Percentiles rank a stretch among this genome's conserved stretches.
Evolutionary conservation across 2,113 vertebrate species (phyloP).

Genomic region (Seriola aureovittata): DNA sequence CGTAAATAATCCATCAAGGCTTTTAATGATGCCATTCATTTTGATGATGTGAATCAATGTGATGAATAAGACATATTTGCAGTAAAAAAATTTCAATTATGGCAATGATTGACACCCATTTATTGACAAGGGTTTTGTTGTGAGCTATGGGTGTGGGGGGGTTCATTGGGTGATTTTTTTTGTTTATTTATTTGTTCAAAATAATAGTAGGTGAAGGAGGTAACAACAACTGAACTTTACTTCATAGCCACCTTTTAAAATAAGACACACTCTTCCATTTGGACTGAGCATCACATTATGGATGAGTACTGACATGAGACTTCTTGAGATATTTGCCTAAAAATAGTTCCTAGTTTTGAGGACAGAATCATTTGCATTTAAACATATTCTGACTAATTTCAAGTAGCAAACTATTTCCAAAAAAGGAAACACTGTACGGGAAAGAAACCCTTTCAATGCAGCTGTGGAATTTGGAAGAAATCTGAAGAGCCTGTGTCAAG

Average conservation of each 20-base stretch:
- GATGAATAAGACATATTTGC: slow-evolving; percentile 42
- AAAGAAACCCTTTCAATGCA: slow-evolving; percentile 8
- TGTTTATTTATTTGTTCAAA: neutral
- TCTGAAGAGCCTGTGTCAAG: slow-evolving; percentile 17
- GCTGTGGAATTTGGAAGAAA: slow-evolving; percentile 13
- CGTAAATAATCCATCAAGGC: slow-evolving; percentile 47
- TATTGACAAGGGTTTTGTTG: slow-evolving; percentile 14
- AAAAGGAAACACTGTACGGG: neutral
- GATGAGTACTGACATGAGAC: neutral
- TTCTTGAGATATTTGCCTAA: neutral
- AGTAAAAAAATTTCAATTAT: slow-evolving; percentile 25
- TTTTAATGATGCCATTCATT: slow-evolving; percentile 56
- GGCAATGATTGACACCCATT: slow-evolving; percentile 38
- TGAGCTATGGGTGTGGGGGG: too few relatives aligned
- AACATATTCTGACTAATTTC: slow-evolving; percentile 9
- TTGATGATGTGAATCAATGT: slow-evolving; percentile 38
- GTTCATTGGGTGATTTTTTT: neutral
- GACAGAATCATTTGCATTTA: neutral
- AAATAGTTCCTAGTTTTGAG: slow-evolving; percentile 4
- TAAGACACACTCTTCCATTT: neutral
- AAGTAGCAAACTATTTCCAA: neutral
- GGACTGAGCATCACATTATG: neutral
- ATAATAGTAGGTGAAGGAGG: neutral
- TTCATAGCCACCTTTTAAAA: neutral
- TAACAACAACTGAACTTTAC: neutral